phyloP scores from a whole-genome alignment of 2,797 vertebrate genomes.

The Falco rusticolus region DNA sequence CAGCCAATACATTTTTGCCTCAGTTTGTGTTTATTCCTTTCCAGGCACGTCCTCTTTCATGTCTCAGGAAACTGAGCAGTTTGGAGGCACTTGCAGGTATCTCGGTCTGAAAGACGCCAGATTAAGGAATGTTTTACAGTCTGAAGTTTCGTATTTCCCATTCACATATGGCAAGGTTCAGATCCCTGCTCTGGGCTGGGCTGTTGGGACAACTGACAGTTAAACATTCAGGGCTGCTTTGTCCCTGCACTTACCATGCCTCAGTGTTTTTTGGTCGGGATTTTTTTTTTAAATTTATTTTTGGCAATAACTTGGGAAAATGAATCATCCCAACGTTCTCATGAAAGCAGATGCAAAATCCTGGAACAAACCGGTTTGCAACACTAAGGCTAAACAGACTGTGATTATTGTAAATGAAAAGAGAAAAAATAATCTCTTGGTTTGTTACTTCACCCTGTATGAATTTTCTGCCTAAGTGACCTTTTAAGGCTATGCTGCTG shows the following conservation, averaged over 20 bases:
- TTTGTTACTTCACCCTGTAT: constrained; percentile 31
- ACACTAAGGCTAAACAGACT: constrained; percentile 53
- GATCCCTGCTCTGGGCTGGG: not conserved
- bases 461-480: constrained; percentile 40
- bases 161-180: rapidly evolving
- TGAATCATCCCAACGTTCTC: constrained; percentile 46
- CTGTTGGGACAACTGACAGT: constrained; percentile 12
- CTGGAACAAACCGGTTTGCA: constrained; percentile 65
- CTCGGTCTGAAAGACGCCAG: not conserved
- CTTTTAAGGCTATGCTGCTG: constrained; percentile 26
- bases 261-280: not conserved
- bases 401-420: constrained; percentile 54
- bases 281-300: not conserved
- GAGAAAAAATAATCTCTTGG: constrained; percentile 28
- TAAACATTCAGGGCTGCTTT: not conserved
- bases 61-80: not conserved
- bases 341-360: constrained; percentile 64
- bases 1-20: constrained; percentile 2
- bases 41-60: not conserved
- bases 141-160: not conserved
- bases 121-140: not conserved
- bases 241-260: not conserved
- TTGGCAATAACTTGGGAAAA: constrained; percentile 39
- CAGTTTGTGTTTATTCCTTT: not conserved
- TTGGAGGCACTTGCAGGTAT: not conserved